phyloP scores from a whole-genome alignment of 2,113 vertebrate species.

The Callipepla squamata region DNA sequence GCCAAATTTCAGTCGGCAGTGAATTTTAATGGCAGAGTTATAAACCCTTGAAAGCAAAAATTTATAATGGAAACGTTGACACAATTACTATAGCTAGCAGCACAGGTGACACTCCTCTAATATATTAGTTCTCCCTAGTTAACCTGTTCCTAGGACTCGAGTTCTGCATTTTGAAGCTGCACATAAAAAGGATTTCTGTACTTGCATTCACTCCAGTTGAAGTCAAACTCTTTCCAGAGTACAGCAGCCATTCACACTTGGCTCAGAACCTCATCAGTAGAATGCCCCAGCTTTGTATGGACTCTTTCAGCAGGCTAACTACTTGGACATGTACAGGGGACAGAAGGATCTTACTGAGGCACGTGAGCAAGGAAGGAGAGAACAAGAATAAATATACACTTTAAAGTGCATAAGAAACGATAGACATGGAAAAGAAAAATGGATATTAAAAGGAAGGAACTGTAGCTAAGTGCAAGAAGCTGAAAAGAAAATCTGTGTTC shows the following conservation, averaged over 20 bases:
- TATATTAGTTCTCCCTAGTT: slow-evolving; percentile 19
- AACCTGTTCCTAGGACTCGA: slow-evolving; percentile 22
- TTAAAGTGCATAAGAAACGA: neutral
- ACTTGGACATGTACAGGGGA: neutral
- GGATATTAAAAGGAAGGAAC: neutral
- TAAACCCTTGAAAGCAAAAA: slow-evolving; percentile 64
- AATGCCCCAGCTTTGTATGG: neutral
- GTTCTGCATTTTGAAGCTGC: neutral
- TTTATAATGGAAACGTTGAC: slow-evolving; percentile 68
- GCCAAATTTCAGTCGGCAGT: slow-evolving; percentile 64
- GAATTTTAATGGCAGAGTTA: slow-evolving; percentile 60
- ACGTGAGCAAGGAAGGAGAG: neutral
- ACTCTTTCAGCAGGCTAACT: neutral
- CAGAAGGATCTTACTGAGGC: neutral
- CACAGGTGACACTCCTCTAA: slow-evolving; percentile 49
- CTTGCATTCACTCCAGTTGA: neutral
- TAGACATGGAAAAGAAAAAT: neutral
- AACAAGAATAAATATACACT: neutral
- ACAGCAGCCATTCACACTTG: neutral
- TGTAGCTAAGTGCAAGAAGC: neutral
- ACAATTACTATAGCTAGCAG: slow-evolving; percentile 46
- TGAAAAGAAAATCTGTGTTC: neutral
- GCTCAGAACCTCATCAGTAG: neutral
- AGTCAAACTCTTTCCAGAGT: neutral
- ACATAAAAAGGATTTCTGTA: neutral